A percentile compares a stretch with the other conserved stretches of the same genome.
These are phyloP conservation scores for Prosapia bicincta DNA, from an alignment of 2,888 invertebrate genomes.

Conservation along the genomic window DNA sequence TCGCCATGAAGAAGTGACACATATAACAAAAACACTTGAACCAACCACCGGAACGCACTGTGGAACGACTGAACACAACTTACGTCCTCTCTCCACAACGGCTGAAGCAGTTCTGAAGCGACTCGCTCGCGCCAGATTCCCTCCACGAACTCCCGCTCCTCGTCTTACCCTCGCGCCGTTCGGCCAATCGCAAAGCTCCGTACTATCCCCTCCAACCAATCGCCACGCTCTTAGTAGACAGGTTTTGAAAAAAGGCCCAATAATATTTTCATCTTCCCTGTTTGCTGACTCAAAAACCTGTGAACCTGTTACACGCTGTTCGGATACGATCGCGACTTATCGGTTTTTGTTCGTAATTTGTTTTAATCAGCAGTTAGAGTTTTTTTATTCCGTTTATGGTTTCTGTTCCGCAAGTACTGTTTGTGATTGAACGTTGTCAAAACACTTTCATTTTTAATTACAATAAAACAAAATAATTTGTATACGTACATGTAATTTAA, in stretches of 20 bases:
- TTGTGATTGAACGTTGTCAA: too few relatives aligned
- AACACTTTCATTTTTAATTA: too few relatives aligned
- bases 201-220: constrained; percentile 21
- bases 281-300: constrained; percentile 9
- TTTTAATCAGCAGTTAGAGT: too few relatives aligned
- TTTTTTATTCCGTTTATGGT: too few relatives aligned
- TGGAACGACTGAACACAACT: neutral
- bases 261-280: constrained; percentile 28
- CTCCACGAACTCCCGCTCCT: constrained; percentile 16
- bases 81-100: constrained; percentile 12
- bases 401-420: too few relatives aligned
- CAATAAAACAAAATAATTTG: too few relatives aligned
- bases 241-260: constrained; percentile 30
- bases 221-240: constrained; percentile 24
- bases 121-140: constrained; percentile 19
- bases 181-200: constrained; percentile 31
- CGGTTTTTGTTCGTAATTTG: constrained; percentile 14
- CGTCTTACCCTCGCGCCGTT: constrained; percentile 29
- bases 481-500: too few relatives aligned
- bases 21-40: constrained; percentile 6
- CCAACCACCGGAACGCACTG: constrained; percentile 4
- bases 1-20: constrained; percentile 48
- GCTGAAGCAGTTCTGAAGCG: constrained; percentile 7
- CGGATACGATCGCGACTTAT: constrained; percentile 5
- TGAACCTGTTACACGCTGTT: constrained; percentile 25